These are phyloP conservation scores for Phoxinus phoxinus DNA, from an alignment of 2,113 vertebrate species.

Conservation along the genomic window DNA sequence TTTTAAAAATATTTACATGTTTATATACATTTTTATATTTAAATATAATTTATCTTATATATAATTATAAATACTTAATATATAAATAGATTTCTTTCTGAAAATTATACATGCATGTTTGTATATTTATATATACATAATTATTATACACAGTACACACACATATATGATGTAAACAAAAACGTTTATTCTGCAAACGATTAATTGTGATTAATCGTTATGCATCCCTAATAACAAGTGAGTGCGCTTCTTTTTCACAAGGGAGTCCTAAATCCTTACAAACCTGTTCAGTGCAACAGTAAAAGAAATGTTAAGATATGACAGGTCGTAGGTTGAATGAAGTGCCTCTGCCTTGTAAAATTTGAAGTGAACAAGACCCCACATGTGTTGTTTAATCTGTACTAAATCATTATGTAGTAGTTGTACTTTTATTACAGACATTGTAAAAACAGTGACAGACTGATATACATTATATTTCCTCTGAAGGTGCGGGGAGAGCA, in stretches of 20 bases:
- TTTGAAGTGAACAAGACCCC: neutral
- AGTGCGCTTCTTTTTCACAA: neutral
- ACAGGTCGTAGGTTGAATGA: neutral
- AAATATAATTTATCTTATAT: too few species aligned
- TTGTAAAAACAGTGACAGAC: neutral
- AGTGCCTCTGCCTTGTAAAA: conserved; percentile 3
- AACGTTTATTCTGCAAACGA: too few species aligned
- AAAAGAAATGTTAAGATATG: conserved; percentile 17
- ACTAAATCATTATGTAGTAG: neutral
- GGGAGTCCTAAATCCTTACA: neutral
- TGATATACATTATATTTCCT: neutral
- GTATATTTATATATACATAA: too few species aligned
- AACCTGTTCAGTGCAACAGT: conserved; percentile 21
- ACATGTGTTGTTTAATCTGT: neutral
- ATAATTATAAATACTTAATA: too few species aligned
- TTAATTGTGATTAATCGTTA: too few species aligned
- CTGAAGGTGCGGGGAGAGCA: conserved; percentile 93
- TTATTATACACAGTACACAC: too few species aligned
- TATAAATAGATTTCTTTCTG: too few species aligned
- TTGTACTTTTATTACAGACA: neutral
- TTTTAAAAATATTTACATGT: too few species aligned
- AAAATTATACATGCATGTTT: too few species aligned
- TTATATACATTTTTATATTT: too few species aligned
- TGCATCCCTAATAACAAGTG: too few species aligned
- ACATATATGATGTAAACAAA: too few species aligned